Base-by-base conservation (phyloP, 2,888 invertebrate species). In the Drosophila setosimentum region DNA sequence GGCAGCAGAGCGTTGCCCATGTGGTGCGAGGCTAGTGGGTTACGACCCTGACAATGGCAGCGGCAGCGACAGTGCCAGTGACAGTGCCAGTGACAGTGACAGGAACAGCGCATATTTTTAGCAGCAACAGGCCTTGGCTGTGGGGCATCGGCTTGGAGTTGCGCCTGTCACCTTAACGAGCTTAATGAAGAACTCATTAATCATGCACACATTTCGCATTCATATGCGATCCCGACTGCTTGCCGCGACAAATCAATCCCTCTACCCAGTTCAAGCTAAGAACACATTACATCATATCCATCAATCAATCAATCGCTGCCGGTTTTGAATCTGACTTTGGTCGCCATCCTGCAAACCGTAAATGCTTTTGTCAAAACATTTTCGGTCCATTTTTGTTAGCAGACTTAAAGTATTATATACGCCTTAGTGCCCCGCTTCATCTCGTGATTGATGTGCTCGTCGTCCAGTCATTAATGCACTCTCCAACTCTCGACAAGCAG, bases 161-260 rank as follows among this genome's bases (percentile, higher is more conserved):
- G 67, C 27, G 61, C 69, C 82, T 82, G 84, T 88, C 89, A 89
- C 82, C 86, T 87, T 89, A 87, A 87, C 89, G 79, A 87, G 87
- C 87, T 89, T 90, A 87, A 87, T 87, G 86, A 87, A 89, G 76
- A 86, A 88, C 87, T 87, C 87, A 87, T 87, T 87, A 88, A 87
- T 87, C 87, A 87, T 87, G 89, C 80, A 76, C 85, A 77, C 77
- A 82, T 78, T 85, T 81, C 68, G 74, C 78, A 85, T 84, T 84
- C 87, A 89, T 87, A 89, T 80, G 78, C 80, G 76, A 64, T 53
- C 57, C 59, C 63, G 71, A 68, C 11, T 24, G 76, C 83, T 78
- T 83, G 76, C 79, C 84, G 76, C 87, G 75, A 87, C 87, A 82
- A 87, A 83, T 83, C 83, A 80, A 80, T 80, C 65, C 65, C 71